These are phyloP conservation scores for Tachyglossus aculeatus DNA, from an alignment of 2,797 vertebrate species.

Conservation along the genomic window DNA sequence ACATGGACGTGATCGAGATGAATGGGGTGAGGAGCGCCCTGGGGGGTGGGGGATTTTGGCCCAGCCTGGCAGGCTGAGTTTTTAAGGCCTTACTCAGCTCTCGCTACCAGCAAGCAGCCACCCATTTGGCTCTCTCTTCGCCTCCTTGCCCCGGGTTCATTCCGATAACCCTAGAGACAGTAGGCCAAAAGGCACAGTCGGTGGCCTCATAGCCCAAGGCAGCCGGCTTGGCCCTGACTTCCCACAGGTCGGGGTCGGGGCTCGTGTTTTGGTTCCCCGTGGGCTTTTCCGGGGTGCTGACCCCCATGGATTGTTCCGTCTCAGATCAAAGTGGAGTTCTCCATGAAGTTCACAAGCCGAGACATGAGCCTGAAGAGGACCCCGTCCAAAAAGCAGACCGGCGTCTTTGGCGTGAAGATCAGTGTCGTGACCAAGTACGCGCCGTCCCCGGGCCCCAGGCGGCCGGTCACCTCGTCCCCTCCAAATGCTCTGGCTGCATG, in stretches of 20 bases:
- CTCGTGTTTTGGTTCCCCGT: not conserved
- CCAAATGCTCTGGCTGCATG: fast-evolving
- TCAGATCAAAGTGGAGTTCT: constrained; percentile 98
- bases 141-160: not conserved
- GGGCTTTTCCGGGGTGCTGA: not conserved
- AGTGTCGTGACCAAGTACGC: constrained; percentile 95
- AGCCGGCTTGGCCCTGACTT: fast-evolving
- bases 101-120: too few relatives aligned
- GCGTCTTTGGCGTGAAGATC: constrained; percentile 98
- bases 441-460: not conserved
- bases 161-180: not conserved
- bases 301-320: not conserved
- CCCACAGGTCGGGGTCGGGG: not conserved
- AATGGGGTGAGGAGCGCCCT: constrained; percentile 86
- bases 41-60: not conserved
- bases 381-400: constrained; percentile 96
- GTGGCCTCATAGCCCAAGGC: too few relatives aligned
- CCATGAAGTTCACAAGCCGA: constrained; percentile 98
- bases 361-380: constrained; percentile 97
- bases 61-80: too few relatives aligned
- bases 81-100: too few relatives aligned
- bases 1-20: constrained; percentile 97
- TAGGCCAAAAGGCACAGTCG: too few relatives aligned
- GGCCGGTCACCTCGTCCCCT: not conserved
- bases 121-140: not conserved